Base-by-base conservation (phyloP, 2,888 invertebrate species). In the Hemithea aestivaria region DNA sequence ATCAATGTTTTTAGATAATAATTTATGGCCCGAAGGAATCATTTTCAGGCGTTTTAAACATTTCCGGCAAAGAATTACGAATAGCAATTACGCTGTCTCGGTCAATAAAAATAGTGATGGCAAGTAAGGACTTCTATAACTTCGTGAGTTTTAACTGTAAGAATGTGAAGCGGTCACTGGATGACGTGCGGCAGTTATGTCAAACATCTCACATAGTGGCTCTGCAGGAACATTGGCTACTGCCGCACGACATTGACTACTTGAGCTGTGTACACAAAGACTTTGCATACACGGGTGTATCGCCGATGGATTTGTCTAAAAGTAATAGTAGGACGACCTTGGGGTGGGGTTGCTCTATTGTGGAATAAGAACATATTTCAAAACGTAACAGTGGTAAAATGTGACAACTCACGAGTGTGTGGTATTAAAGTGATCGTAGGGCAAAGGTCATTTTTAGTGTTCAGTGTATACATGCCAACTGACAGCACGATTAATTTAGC, bases 111-210 rank as follows among this genome's bases (percentile, higher is more conserved):
- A 7, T 10, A 40, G 11, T n/a, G 28, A 32, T 35, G 21, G 12
- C 24, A 27, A 27, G 27, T 10, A 1, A n/a, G 10, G 11, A 7
- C 2, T 25, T 10, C 9, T n/a, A 2, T 2, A 32, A 16, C 3
- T 31, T 41, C 10, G n/a, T 41, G n/a, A 28, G 32, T 9, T 41
- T 35, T 28, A 41, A 41, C 27, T 41, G 40, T 20, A 41, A 35
- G 26, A 23, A 23, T 20, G 9, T 41, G 6, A 28, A 31, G 1
- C 16, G 35, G 7, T 41, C 40, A 10, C 7, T 28, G 7, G 12
- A 11, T 7, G 40, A 23, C 10, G 25, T 36, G 1, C 29, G 27
- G 10, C 9, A n/a, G 8, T 8, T 42, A 7, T 37, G 33, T 20
- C 20, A 20, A 8, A 20, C 28, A 6, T 20, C n/a, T n/a, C n/a